phyloP scores from a whole-genome alignment of 2,888 invertebrate species.

The Leptinotarsa tumamoca region DNA sequence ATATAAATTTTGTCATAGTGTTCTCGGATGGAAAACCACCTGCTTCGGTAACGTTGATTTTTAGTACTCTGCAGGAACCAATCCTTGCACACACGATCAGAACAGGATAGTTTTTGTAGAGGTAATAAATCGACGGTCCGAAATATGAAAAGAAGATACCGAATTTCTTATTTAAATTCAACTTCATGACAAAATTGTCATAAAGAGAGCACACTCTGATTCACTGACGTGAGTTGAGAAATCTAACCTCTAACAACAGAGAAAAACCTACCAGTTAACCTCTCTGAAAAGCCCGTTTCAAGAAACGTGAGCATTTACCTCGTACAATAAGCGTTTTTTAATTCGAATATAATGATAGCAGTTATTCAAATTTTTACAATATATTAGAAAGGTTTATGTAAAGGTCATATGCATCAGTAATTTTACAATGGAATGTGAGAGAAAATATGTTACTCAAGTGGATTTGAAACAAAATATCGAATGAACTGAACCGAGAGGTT shows the following conservation, averaged over 20 bases:
- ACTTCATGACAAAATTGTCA: too few species aligned
- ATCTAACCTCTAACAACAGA: neutral
- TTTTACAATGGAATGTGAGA: constrained; percentile 21
- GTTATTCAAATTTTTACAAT: constrained; percentile 22
- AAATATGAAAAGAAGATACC: too few species aligned
- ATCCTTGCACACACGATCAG: too few species aligned
- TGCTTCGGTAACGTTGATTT: too few species aligned
- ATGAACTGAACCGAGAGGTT: constrained; percentile 4
- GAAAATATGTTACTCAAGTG: constrained; percentile 12
- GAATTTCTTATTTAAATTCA: too few species aligned
- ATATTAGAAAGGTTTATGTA: constrained; percentile 25
- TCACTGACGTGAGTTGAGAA: too few species aligned
- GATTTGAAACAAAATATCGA: constrained; percentile 11
- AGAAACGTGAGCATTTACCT: constrained; percentile 17
- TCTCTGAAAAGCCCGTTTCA: neutral
- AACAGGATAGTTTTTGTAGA: too few species aligned
- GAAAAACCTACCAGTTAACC: neutral
- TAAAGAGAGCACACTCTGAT: too few species aligned
- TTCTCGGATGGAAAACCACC: too few species aligned
- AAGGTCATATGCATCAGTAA: constrained; percentile 26
- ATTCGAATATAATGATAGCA: constrained; percentile 20
- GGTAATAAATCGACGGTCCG: too few species aligned
- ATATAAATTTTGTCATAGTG: too few species aligned
- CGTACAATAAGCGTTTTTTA: constrained; percentile 14
- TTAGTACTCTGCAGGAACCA: too few species aligned